These are phyloP conservation scores for Congeria kusceri DNA, from an alignment of 2,888 invertebrate genomes.

Conservation along the genomic window DNA sequence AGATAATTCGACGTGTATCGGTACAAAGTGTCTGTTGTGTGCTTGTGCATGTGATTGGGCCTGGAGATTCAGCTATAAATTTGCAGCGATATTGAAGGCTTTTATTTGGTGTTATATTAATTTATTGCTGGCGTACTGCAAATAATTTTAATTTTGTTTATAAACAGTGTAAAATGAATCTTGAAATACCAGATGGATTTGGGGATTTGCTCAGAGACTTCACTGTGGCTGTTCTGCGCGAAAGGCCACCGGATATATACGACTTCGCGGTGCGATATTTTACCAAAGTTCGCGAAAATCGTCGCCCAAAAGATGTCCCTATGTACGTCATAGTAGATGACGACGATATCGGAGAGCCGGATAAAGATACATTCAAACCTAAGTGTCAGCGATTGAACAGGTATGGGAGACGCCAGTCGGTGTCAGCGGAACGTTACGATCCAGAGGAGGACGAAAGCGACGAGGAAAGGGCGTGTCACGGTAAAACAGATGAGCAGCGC, in stretches of 20 bases:
- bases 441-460: slow-evolving; percentile 84
- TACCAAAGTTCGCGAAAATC: slow-evolving; percentile 80
- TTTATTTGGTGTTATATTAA: too few species aligned
- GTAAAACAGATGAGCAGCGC: slow-evolving; percentile 84
- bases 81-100: too few species aligned
- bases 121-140: too few species aligned
- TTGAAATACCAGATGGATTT: slow-evolving; percentile 85
- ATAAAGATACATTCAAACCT: slow-evolving; percentile 80
- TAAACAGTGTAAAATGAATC: slow-evolving; percentile 71
- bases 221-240: slow-evolving; percentile 84
- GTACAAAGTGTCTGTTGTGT: too few species aligned
- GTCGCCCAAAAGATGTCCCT: slow-evolving; percentile 81
- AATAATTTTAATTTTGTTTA: neutral
- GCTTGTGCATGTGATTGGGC: too few species aligned
- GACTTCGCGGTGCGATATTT: slow-evolving; percentile 85
- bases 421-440: slow-evolving; percentile 84
- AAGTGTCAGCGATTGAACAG: slow-evolving; percentile 77
- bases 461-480: slow-evolving; percentile 80
- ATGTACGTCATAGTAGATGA: slow-evolving; percentile 85
- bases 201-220: slow-evolving; percentile 85
- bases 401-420: slow-evolving; percentile 84
- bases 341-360: slow-evolving; percentile 84
- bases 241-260: slow-evolving; percentile 82
- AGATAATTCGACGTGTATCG: too few species aligned
- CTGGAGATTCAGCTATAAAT: too few species aligned